Conservation (phyloP, 2,888 invertebrate genomes). For the Drosophila paranaensis region DNA sequence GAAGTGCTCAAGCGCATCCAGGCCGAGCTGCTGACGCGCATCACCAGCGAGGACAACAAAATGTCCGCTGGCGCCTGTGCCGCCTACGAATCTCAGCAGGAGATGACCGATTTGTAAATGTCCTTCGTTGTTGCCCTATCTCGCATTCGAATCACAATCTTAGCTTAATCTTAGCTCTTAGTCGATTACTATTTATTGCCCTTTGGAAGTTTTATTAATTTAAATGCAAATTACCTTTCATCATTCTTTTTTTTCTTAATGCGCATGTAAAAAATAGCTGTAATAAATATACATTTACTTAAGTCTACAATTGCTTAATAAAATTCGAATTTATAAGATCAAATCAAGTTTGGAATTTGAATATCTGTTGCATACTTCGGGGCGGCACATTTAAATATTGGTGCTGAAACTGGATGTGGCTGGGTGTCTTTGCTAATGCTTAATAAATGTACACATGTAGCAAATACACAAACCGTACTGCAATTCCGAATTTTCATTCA, state of each 20-base stretch:
- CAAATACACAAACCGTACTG: not conserved
- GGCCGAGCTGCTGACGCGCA: slow-evolving; percentile 80
- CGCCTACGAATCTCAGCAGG: slow-evolving; percentile 79
- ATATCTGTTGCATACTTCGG: not conserved
- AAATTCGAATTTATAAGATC: slow-evolving; percentile 50
- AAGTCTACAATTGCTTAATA: slow-evolving; percentile 34
- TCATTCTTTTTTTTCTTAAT: slow-evolving; percentile 37
- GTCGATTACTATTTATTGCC: slow-evolving; percentile 56
- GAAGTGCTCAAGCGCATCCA: slow-evolving; percentile 83
- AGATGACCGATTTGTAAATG: slow-evolving; percentile 83
- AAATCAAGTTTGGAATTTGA: not conserved
- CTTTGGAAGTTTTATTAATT: slow-evolving; percentile 53
- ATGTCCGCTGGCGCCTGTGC: slow-evolving; percentile 39
- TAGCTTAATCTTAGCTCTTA: slow-evolving; percentile 43
- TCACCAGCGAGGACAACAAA: slow-evolving; percentile 73
- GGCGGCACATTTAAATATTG: no score
- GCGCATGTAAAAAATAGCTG: slow-evolving; percentile 68
- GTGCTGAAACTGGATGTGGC: not conserved
- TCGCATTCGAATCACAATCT: slow-evolving; percentile 52
- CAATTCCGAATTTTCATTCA: not conserved
- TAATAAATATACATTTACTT: slow-evolving; percentile 25
- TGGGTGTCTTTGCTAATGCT: not conserved
- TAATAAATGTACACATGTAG: not conserved
- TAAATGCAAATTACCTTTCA: slow-evolving; percentile 36
- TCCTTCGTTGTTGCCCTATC: slow-evolving; percentile 48